A percentile compares a stretch with the other conserved stretches of the same genome.
Conservation (phyloP, 2,113 vertebrate genomes). For the Cettia cetti region DNA sequence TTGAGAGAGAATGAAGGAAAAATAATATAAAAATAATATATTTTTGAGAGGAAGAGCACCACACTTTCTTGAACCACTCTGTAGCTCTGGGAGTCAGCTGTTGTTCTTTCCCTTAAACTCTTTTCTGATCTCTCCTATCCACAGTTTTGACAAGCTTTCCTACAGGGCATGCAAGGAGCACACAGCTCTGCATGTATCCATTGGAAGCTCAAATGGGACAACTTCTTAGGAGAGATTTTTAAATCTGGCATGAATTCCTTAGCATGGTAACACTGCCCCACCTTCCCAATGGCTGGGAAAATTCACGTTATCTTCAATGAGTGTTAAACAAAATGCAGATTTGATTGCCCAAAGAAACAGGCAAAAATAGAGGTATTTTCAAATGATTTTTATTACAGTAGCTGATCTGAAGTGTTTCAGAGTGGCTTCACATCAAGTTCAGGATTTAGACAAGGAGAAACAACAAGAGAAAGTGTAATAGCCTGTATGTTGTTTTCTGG, state of each 20-base stretch:
- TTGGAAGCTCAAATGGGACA: background rate
- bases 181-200: background rate
- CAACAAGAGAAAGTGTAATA: background rate
- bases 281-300: background rate
- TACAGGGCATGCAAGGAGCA: background rate
- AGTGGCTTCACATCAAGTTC: background rate
- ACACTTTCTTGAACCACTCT: background rate
- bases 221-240: background rate
- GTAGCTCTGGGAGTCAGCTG: background rate
- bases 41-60: background rate
- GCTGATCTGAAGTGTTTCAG: background rate
- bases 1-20: background rate
- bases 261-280: background rate
- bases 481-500: background rate
- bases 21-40: background rate
- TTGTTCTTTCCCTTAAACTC: background rate
- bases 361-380: background rate
- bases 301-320: background rate
- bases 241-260: background rate
- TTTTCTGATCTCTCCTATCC: background rate
- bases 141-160: background rate
- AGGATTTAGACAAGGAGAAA: background rate
- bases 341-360: background rate
- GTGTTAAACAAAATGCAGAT: background rate
- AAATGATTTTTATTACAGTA: background rate